A percentile compares a stretch with the other conserved stretches of the same genome.
phyloP scores from a whole-genome alignment of 2,888 invertebrate genomes.

The Polietes domitor region DNA sequence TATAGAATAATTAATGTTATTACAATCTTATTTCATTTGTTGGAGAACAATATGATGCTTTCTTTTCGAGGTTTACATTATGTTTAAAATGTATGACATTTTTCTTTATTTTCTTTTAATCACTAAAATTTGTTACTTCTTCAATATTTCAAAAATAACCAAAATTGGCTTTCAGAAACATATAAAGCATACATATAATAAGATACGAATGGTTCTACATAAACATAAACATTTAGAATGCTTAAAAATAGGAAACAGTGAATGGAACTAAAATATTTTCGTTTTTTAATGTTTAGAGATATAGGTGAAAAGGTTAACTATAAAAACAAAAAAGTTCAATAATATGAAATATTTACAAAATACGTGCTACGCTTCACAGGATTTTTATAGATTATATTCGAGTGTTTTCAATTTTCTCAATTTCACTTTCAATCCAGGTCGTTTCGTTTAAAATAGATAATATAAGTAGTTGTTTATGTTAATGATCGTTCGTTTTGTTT shows the following conservation, averaged over 20 bases:
- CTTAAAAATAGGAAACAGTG: constrained; percentile 50
- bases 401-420: background rate
- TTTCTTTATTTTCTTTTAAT: background rate
- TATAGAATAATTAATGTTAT: constrained; percentile 18
- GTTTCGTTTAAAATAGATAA: background rate
- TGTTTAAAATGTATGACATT: constrained; percentile 20
- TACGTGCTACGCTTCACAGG: constrained; percentile 5
- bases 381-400: constrained; percentile 25
- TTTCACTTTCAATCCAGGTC: background rate
- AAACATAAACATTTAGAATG: constrained; percentile 60
- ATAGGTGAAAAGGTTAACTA: background rate
- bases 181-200: constrained; percentile 49
- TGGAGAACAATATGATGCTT: background rate
- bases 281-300: background rate
- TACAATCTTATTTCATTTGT: background rate
- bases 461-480: background rate
- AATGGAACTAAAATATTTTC: constrained; percentile 35
- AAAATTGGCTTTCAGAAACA: constrained; percentile 9
- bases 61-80: background rate
- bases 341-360: constrained; percentile 57
- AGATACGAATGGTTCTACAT: constrained; percentile 18
- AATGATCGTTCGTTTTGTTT: constrained; percentile 38
- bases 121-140: background rate
- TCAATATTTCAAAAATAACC: constrained; percentile 12
- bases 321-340: constrained; percentile 30